Conservation (phyloP, 2,797 vertebrate species). For the Dicrostonyx torquatus region DNA sequence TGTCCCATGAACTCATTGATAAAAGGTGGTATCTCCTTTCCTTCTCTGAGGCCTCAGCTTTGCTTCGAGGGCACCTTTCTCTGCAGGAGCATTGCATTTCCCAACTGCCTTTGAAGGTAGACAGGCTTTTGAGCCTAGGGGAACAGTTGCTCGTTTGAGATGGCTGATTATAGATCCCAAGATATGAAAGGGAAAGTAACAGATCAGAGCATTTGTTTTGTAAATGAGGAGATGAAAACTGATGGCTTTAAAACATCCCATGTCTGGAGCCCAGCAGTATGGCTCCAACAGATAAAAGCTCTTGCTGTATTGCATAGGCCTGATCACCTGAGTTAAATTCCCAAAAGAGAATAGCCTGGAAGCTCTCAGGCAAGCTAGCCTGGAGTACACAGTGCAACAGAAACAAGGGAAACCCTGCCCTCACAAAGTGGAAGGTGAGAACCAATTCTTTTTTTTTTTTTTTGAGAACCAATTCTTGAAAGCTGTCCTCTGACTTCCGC, state of each 20-base stretch:
- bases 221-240: conserved; percentile 1
- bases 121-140: background rate
- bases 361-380: background rate
- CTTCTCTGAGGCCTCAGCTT: conserved; percentile 31
- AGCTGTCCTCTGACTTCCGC: background rate
- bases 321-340: background rate
- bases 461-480: background rate
- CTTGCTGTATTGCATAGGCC: background rate
- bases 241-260: conserved; percentile 36
- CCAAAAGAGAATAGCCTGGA: background rate
- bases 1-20: conserved; percentile 21
- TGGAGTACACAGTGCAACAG: background rate
- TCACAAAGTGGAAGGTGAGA: background rate
- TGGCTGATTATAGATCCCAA: background rate
- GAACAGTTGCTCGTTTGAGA: conserved; percentile 19
- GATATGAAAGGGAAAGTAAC: conserved; percentile 42
- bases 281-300: background rate
- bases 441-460: background rate
- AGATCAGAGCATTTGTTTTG: conserved; percentile 52
- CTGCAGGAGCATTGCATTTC: background rate
- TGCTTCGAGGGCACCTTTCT: background rate
- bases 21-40: background rate
- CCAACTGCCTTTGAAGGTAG: conserved; percentile 45
- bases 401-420: background rate
- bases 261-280: background rate